Evolutionary conservation across 1,140 invertebrate genomes (phyloP).

Genomic region (Chymomyza costata): DNA sequence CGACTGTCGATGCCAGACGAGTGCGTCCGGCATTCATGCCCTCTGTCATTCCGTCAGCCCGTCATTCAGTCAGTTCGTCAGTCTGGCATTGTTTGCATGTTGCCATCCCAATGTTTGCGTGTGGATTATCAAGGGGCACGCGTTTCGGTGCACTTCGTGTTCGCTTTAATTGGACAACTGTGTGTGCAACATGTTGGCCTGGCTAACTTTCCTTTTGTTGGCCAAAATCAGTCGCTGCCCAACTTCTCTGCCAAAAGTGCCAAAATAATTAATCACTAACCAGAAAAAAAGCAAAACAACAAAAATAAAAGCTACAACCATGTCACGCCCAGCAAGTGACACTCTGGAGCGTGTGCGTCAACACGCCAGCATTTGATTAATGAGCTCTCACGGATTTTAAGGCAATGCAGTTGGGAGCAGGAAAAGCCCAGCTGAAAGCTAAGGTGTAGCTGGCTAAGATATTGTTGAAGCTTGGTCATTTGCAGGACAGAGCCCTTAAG

Average conservation of each 20-base stretch:
- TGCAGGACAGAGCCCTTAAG: too few species aligned
- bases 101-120: constrained; percentile 11
- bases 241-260: too few species aligned
- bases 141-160: constrained; percentile 3
- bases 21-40: constrained; percentile 5
- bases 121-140: constrained; percentile 29
- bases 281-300: constrained; percentile 70
- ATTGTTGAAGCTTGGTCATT: too few species aligned
- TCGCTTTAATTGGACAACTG: constrained; percentile 30
- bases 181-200: background rate
- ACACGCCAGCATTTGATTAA: constrained; percentile 60
- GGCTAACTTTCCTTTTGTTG: background rate
- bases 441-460: too few species aligned
- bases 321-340: constrained; percentile 54
- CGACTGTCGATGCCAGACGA: constrained; percentile 1
- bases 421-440: too few species aligned
- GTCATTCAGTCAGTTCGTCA: constrained; percentile 1
- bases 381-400: too few species aligned
- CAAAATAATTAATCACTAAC: constrained; percentile 51
- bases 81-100: constrained; percentile 5
- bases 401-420: too few species aligned
- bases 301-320: constrained; percentile 39
- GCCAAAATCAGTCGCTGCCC: background rate
- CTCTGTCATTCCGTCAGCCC: constrained; percentile 9
- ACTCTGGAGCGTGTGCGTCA: constrained; percentile 54